Base-by-base conservation (phyloP, 2,797 vertebrate genomes). In the Holocentrus rufus region DNA sequence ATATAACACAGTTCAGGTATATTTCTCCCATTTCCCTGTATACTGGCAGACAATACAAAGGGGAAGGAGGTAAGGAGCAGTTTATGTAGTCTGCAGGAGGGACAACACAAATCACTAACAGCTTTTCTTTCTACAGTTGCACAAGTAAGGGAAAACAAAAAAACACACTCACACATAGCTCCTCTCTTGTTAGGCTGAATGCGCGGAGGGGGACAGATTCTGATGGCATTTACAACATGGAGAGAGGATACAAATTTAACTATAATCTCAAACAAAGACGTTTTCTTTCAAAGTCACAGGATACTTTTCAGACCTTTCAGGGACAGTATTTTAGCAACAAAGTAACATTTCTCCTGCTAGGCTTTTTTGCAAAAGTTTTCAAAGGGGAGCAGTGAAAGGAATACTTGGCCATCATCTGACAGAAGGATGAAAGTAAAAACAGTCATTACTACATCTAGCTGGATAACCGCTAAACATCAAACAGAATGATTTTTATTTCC, bases 31-130 rank as follows among this genome's bases (percentile, higher is more conserved):
- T 30, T 30, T 1, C 34, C 36, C 36, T 65, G 10, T 7, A 36
- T 20, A 7, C 27, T 57, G 18, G 23, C 46, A 31, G 54, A 25
- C 7, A n/a, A 44, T 44, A 52, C 8, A 17, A 27, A 25, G 34
- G 7, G 50, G 49, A n/a, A 34, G 13, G n/a, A 15, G 56, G 6
- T 68, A 27, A 68, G 39, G 13, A 57, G 39, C 18, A 44, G 10
- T 57, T 42, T 34, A 44, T 62, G 68, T 42, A 44, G 60, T 52
- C 34, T 39, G 55, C 5, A n/a, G 55, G 10, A 58, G 46, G 47
- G 27, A 49, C 44, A 20, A 65, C 49, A 50, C 46, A 46, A 64
- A n/a, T 27, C 18, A 68, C 27, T 31, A 42, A 13, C 39, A 60
- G 7, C 39, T 10, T 31, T 39, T 39, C 13, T 13, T 39, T 39